Base-by-base conservation (phyloP, 2,113 vertebrate genomes). In the Solenodon paradoxus region DNA sequence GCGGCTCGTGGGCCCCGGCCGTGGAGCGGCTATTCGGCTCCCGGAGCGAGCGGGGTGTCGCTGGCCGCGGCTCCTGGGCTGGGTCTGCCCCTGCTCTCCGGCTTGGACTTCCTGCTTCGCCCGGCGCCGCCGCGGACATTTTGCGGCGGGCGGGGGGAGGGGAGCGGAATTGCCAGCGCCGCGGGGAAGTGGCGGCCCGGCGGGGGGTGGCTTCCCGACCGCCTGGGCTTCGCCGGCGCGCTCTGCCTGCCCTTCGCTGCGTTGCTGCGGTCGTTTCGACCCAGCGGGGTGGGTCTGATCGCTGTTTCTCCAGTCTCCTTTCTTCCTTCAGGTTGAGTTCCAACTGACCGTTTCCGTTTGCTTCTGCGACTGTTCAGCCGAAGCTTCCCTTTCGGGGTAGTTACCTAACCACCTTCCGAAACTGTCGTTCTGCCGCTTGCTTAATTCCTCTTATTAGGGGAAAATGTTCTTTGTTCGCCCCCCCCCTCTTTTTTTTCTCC, bases 31-130 rank as follows among this genome's bases (percentile, higher is more conserved):
- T n/a, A n/a, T n/a, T n/a, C n/a, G n/a, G n/a, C n/a, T n/a, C 40
- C 16, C 16, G 38, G 32, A 32, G 19, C 0, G 20, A 16, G 17
- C n/a, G 19, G 40, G 9, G 49, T 7, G 83, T 35, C 22, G n/a
- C 66, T 3, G 47, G 17, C 24, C 1, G 3, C 45, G 32, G 26
- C 35, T 10, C 9, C 11, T 30, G 12, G 77, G 26, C 64, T 28
- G 74, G 47, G 30, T 17, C 69, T 20, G 35, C 61, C 47, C 82
- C 24, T 1, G 69, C 64, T 35, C 45, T 30, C 40, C 12, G 69
- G 78, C 77, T 61, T 8, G 59, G 63, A 95, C 97, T 97, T 97
- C 96, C 97, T 97, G 97, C 96, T 98, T 95, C 92, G 32, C 93
- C 59, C 5, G 81, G 86, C 90, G 79, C 90, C 24, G 93, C 91